These are phyloP conservation scores for Thermophis baileyi DNA, from an alignment of 2,113 vertebrate species.

Conservation along the genomic window DNA sequence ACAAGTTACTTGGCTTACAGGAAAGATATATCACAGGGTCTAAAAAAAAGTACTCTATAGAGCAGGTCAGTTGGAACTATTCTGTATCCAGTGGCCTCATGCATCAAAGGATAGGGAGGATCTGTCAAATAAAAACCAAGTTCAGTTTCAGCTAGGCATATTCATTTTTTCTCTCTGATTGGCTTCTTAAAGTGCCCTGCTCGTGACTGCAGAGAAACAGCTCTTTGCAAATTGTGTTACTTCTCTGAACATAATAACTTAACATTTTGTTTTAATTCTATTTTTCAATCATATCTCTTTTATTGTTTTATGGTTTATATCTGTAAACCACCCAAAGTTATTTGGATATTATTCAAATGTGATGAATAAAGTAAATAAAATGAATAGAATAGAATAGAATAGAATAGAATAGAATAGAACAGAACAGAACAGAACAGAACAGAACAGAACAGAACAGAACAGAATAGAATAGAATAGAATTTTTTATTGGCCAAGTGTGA, in stretches of 20 bases:
- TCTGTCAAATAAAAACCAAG: neutral
- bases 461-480: too few relatives aligned
- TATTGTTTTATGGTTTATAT: neutral
- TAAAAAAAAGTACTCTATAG: neutral
- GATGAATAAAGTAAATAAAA: neutral
- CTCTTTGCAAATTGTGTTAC: neutral
- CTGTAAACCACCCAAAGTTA: neutral
- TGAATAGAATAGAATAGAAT: too few relatives aligned
- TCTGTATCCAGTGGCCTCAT: neutral
- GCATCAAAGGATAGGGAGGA: neutral
- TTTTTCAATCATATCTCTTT: neutral
- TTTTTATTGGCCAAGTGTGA: too few relatives aligned
- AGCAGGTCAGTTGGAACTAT: neutral
- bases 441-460: too few relatives aligned
- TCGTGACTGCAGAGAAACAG: neutral
- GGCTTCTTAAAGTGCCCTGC: neutral
- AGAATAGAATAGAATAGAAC: too few relatives aligned
- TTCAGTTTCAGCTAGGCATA: neutral
- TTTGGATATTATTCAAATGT: neutral
- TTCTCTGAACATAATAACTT: neutral
- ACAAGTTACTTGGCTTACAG: neutral
- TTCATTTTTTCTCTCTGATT: neutral
- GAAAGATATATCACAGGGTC: neutral
- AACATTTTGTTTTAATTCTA: neutral
- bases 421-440: too few relatives aligned